A percentile compares a stretch with the other conserved stretches of the same genome.
Conservation (phyloP, 1,140 invertebrate species). For the Brachystomella parvula region DNA sequence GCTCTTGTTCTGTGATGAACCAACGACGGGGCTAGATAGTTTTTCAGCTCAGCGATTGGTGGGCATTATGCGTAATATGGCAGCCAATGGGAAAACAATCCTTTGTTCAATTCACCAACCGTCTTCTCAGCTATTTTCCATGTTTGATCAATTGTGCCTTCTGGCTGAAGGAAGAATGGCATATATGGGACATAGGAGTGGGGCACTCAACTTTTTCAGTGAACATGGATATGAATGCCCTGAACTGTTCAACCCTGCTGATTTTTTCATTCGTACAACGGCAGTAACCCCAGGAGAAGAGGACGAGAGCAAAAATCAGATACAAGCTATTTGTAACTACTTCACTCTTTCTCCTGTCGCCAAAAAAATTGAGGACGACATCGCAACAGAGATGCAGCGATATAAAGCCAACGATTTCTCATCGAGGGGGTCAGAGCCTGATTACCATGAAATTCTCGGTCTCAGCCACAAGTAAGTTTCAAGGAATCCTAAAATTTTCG, state of each 20-base stretch:
- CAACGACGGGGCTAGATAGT: conserved; percentile 74
- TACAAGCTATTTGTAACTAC: conserved; percentile 64
- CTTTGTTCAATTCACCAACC: conserved; percentile 82
- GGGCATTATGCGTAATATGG: conserved; percentile 56
- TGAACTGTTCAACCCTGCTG: conserved; percentile 60
- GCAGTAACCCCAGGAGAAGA: conserved; percentile 51
- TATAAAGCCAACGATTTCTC: background rate
- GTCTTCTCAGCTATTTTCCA: conserved; percentile 69
- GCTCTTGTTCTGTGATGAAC: conserved; percentile 72
- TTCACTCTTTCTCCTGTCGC: conserved; percentile 63
- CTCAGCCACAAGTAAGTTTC: background rate
- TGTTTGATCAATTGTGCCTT: conserved; percentile 70
- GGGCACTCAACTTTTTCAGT: conserved; percentile 19
- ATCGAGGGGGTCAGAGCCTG: background rate
- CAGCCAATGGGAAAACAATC: conserved; percentile 61
- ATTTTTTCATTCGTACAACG: conserved; percentile 58
- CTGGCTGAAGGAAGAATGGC: conserved; percentile 57
- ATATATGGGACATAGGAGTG: conserved; percentile 22
- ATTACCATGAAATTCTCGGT: too few relatives aligned
- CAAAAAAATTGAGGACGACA: conserved; percentile 52
- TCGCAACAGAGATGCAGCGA: conserved; percentile 37
- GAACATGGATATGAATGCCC: conserved; percentile 52
- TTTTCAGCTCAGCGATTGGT: conserved; percentile 66
- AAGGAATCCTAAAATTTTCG: background rate
- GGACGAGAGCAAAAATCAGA: conserved; percentile 49